These are phyloP conservation scores for Pygmarrhopalites habei DNA, from an alignment of 1,140 invertebrate genomes.

Conservation along the genomic window DNA sequence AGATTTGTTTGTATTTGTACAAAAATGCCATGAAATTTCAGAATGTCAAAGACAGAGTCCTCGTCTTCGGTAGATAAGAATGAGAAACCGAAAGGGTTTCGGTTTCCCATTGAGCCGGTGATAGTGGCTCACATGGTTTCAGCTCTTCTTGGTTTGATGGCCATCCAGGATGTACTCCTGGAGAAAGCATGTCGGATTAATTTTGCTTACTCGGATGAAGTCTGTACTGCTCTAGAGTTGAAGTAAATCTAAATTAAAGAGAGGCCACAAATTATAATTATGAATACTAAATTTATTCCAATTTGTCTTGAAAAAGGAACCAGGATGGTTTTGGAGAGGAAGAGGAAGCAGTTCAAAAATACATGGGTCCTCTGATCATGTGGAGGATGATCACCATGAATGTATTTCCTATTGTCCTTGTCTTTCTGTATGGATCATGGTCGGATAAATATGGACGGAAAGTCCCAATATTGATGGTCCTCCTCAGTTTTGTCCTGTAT, in stretches of 20 bases:
- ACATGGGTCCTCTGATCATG: conserved; percentile 52
- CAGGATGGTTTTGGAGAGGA: conserved; percentile 13
- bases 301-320: neutral
- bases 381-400: conserved; percentile 55
- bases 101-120: too few species aligned
- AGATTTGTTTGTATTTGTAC: too few species aligned
- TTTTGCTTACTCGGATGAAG: conserved; percentile 57
- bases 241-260: conserved; percentile 20
- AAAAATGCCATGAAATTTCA: too few species aligned
- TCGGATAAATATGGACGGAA: conserved; percentile 59
- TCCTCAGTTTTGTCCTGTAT: conserved; percentile 69
- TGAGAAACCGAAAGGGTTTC: conserved; percentile 1
- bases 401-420: conserved; percentile 50
- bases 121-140: conserved; percentile 29
- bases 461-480: conserved; percentile 73
- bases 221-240: conserved; percentile 59
- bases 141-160: conserved; percentile 29
- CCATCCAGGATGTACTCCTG: conserved; percentile 56
- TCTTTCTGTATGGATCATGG: conserved; percentile 55
- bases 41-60: too few species aligned
- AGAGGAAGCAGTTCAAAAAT: conserved; percentile 45
- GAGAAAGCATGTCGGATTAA: conserved; percentile 76
- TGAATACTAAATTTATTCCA: too few species aligned
- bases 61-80: neutral
- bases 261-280: conserved; percentile 1